Conservation (phyloP, 2,797 vertebrate genomes). For the Pachyuromys duprasi region DNA sequence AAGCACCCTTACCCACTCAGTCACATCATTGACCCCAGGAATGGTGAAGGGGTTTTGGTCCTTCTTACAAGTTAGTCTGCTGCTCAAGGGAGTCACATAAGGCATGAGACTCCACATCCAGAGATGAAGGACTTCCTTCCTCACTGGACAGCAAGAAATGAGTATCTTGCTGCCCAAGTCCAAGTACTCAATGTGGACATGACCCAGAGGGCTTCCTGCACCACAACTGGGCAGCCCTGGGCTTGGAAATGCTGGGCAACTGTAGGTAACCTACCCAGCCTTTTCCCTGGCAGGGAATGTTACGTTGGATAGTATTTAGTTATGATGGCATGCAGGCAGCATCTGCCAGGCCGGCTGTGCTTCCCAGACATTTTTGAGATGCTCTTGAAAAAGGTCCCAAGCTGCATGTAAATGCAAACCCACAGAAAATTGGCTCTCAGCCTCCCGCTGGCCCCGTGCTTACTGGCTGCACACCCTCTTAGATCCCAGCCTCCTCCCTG, state of each 20-base stretch:
- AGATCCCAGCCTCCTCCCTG: neutral
- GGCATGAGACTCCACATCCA: neutral
- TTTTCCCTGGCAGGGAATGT: neutral
- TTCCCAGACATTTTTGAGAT: neutral
- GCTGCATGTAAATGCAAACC: neutral
- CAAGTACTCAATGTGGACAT: accelerated
- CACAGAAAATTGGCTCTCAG: accelerated
- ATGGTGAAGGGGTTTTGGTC: neutral
- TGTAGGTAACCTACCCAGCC: neutral
- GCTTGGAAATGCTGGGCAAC: neutral
- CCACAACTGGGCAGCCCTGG: too few species aligned
- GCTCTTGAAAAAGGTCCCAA: neutral
- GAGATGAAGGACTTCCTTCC: neutral
- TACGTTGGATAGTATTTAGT: neutral
- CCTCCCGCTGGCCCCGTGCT: neutral
- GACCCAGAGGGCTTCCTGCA: too few species aligned
- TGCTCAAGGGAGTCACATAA: neutral
- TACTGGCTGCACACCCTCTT: neutral
- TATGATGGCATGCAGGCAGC: neutral
- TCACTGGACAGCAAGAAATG: accelerated
- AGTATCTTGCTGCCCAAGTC: accelerated
- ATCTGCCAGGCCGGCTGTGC: neutral
- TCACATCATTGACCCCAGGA: neutral
- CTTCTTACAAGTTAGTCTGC: too few species aligned
- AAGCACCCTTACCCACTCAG: neutral